Conservation (phyloP, 2,888 invertebrate species). For the Dorcus hopei region DNA sequence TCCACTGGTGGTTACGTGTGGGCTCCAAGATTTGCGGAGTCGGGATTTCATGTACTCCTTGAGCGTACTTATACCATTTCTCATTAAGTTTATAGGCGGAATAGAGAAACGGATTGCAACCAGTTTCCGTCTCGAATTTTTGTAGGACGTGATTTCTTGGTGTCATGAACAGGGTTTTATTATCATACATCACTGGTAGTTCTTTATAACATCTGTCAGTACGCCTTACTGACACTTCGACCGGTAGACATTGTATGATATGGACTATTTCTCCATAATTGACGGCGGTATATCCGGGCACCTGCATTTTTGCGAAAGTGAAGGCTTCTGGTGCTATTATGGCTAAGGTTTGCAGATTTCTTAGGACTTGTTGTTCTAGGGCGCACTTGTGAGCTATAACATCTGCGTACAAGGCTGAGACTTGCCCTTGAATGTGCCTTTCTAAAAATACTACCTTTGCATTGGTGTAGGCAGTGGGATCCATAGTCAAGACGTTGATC, state of each 20-base stretch:
- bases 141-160: slow-evolving; percentile 14
- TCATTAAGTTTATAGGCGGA: slow-evolving; percentile 14
- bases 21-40: slow-evolving; percentile 5
- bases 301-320: slow-evolving; percentile 17
- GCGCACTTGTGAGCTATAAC: slow-evolving; percentile 11
- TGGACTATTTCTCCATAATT: slow-evolving; percentile 16
- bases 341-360: slow-evolving; percentile 16
- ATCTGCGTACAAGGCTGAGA: slow-evolving; percentile 10
- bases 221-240: slow-evolving; percentile 11
- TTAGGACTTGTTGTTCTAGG: slow-evolving; percentile 11
- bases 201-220: slow-evolving; percentile 14
- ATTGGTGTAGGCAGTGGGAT: slow-evolving; percentile 17
- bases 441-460: slow-evolving; percentile 17
- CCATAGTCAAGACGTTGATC: slow-evolving; percentile 9
- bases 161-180: slow-evolving; percentile 12
- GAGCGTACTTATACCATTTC: slow-evolving; percentile 11
- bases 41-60: slow-evolving; percentile 2
- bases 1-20: neutral
- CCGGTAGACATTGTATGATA: slow-evolving; percentile 18
- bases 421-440: slow-evolving; percentile 9
- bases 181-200: slow-evolving; percentile 12
- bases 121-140: slow-evolving; percentile 10
- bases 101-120: slow-evolving; percentile 15
- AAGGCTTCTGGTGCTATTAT: slow-evolving; percentile 16
- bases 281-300: slow-evolving; percentile 17